Base-by-base conservation (phyloP, 2,113 vertebrate species). In the Pycnonotus jocosus region DNA sequence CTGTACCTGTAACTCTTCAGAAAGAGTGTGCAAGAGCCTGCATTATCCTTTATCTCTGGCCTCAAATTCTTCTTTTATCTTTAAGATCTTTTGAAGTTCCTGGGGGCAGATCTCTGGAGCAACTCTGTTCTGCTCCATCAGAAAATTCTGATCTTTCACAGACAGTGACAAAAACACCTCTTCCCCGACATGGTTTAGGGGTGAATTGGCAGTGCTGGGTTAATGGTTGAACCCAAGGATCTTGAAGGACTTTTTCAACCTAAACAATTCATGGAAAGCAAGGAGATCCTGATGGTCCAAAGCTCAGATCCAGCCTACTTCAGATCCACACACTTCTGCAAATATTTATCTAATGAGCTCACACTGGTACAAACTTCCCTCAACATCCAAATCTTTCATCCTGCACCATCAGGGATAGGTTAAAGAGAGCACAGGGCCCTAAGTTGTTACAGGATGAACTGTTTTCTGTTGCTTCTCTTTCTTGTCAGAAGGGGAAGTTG, bases 321-420 rank as follows among this genome's bases (percentile, higher is more conserved):
- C 0, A 0, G 18, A 69, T 24, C 24, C 58, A 61, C 7, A 31
- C 0, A 0, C 6, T 68, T 40, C 23, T 57, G n/a, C 20, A 72
- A 64, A 47, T 88, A 61, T 20, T 69, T 80, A 15, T 44, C n/a
- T 77, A 28, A 69, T 18, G 37, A 51, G 40, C 16, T 93, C 60
- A 57, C 28, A 27, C 15, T 14, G 42, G 14, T 56, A 57, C 24
- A 37, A 82, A 44, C 25, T 65, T 77, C 25, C 50, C 48, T 14
- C 14, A n/a, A 9, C 12, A 58, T 30, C 33, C 58, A 37, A 86
- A 25, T 48, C 40, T 57, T 72, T 57, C 62, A n/a, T 23, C 8
- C 28, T 92, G 9, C 44, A 44, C 15, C 15, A 33, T 57, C 28
- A 53, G 45, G 12, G 9, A 5, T 13, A 30, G 7, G 38, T 30